Evolutionary conservation across 2,797 vertebrate genomes (phyloP), one percentile per base, ranked within the genome.

Genomic region (Enteromius unitaeniatus): DNA sequence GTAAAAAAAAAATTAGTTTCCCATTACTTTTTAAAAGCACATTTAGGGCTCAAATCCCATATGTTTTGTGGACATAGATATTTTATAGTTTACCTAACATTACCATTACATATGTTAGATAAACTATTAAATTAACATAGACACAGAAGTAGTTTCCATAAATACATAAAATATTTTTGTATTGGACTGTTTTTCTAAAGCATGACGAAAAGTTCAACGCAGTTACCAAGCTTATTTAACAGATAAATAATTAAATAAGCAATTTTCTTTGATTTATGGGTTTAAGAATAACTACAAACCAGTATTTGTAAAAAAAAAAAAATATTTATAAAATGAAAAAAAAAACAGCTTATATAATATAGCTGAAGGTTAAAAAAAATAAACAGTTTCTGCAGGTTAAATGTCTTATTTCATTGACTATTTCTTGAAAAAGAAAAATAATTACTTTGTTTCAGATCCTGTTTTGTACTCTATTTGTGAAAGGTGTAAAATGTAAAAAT

Each of bases 401-500:
- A 53, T 34, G 2, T 19, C 47, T 51, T 1, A 6, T 51, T 73
- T 26, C 8, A 73, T 26, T 73, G 45, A 49, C 15, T 28, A 19
- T 72, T 72, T 73, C 15, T 51, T 51, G 5, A 31, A 51, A 73
- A 49, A 31, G 45, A 51, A 73, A 51, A 51, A 11, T 1, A 51
- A 51, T 31, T 0, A 73, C 15, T 19, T 49, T 0, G 4, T 51
- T 73, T 73, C 26, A 73, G 5, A 51, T 5, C 17, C 0, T 7
- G 26, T 31, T 73, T 73, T 73, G 9, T 51, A n/a, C 47, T 3
- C 28, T 53, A 34, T 19, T 53, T 11, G 31, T 53, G 5, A 74
- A 74, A 74, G 72, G 17, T 74, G 19, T 47, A 19, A 74, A 53
- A 79, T 80, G 17, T 65, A 69, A 75, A 75, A 40, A 72, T 69